A percentile compares a stretch with the other conserved stretches of the same genome.
Evolutionary conservation across 2,888 invertebrate genomes (phyloP).

Genomic region (Sphinx pinastri): DNA sequence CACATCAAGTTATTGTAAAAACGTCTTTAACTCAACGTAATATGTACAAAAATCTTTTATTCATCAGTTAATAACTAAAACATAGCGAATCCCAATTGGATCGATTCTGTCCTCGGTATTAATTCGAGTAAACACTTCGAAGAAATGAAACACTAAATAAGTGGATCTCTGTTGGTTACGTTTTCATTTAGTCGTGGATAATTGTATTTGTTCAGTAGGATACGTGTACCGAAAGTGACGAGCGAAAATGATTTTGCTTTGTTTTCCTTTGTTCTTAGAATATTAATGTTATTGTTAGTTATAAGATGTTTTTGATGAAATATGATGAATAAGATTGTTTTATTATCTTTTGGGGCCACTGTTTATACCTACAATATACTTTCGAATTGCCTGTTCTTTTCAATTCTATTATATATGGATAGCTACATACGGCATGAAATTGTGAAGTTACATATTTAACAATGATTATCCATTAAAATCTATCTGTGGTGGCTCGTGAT

Average conservation of each 20-base stretch:
- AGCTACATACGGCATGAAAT: too few relatives aligned
- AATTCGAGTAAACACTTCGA: constrained; percentile 76
- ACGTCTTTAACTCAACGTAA: too few relatives aligned
- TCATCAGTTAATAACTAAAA: constrained; percentile 48
- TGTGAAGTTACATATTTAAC: too few relatives aligned
- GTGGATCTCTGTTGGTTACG: constrained; percentile 54
- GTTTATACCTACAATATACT: too few relatives aligned
- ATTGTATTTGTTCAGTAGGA: constrained; percentile 58
- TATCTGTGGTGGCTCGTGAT: too few relatives aligned
- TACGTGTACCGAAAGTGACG: constrained; percentile 23
- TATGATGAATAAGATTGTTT: too few relatives aligned
- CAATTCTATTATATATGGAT: too few relatives aligned
- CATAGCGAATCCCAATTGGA: constrained; percentile 41
- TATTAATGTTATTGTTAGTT: background rate
- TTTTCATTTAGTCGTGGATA: constrained; percentile 61
- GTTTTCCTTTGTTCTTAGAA: constrained; percentile 6
- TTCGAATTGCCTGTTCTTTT: too few relatives aligned
- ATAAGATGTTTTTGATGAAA: too few relatives aligned
- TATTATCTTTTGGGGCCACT: too few relatives aligned
- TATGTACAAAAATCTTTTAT: constrained; percentile 24
- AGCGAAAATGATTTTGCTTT: constrained; percentile 23
- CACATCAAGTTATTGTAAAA: too few relatives aligned
- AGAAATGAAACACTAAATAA: constrained; percentile 72
- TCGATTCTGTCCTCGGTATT: constrained; percentile 58
- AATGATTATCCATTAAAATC: too few relatives aligned